Percentiles rank a stretch among this genome's conserved stretches.
These are phyloP conservation scores for Chesias legatella DNA, from an alignment of 2,888 invertebrate genomes.

Conservation along the genomic window DNA sequence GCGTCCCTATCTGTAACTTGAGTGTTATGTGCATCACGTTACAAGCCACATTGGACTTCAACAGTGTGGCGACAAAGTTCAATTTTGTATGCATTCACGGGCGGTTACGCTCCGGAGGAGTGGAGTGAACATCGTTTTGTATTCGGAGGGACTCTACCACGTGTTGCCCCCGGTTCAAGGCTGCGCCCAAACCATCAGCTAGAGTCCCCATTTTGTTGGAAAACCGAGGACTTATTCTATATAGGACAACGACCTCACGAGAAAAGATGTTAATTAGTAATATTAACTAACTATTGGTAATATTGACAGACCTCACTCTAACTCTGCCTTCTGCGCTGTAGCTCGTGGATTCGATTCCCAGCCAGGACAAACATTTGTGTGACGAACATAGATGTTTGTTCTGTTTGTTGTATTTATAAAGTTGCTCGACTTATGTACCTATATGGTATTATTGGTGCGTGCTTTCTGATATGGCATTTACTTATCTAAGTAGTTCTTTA, in stretches of 20 bases:
- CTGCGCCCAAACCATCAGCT: constrained; percentile 44
- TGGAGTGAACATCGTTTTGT: constrained; percentile 57
- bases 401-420: no score
- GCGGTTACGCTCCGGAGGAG: constrained; percentile 50
- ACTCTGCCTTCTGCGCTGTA: no score
- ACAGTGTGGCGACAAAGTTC: constrained; percentile 39
- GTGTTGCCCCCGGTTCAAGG: constrained; percentile 68
- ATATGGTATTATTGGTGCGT: no score
- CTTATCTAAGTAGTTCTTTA: no score
- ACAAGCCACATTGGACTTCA: constrained; percentile 48
- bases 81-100: constrained; percentile 39
- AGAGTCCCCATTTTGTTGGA: constrained; percentile 34
- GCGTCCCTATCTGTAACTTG: constrained; percentile 31
- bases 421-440: no score
- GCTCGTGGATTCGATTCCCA: no score
- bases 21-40: constrained; percentile 24
- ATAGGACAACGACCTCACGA: constrained; percentile 11
- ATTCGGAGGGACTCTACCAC: constrained; percentile 60
- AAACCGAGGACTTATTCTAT: constrained; percentile 4
- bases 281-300: no score
- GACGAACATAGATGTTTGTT: no score
- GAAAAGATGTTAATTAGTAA: no score
- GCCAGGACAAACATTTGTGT: no score
- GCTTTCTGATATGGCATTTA: no score
- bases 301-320: no score